Percentiles rank a stretch among this genome's conserved stretches.
Evolutionary conservation across 2,888 invertebrate species (phyloP).

Genomic region (Cephus runcator): DNA sequence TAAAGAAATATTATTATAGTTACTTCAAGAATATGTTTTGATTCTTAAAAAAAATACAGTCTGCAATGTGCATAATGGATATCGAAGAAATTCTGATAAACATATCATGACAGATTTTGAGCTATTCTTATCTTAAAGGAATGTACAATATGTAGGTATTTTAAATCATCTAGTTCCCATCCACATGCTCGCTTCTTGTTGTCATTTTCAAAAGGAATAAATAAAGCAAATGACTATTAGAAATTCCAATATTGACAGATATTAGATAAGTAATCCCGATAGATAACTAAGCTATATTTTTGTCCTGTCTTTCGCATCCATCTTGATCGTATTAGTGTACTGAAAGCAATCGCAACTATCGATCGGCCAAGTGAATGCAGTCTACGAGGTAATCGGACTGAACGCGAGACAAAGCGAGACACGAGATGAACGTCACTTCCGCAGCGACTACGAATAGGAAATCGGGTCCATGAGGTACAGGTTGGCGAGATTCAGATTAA

Average conservation of each 20-base stretch:
- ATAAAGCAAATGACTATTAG: neutral
- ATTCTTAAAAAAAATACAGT: neutral
- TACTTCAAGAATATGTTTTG: neutral
- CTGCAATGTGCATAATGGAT: neutral
- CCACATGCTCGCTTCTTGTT: neutral
- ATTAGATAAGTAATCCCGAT: neutral
- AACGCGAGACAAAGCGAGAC: neutral
- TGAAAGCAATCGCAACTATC: neutral
- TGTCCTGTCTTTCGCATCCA: neutral
- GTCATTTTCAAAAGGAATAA: neutral
- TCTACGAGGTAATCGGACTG: neutral
- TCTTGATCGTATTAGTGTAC: neutral
- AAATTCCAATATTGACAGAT: neutral
- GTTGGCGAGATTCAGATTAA: neutral
- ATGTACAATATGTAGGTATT: neutral
- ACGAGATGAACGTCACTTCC: neutral
- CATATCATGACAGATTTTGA: neutral
- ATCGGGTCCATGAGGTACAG: neutral
- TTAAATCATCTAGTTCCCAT: neutral
- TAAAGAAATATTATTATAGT: neutral
- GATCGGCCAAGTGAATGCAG: neutral
- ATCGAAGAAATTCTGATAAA: neutral
- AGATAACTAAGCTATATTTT: neutral
- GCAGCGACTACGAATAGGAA: neutral
- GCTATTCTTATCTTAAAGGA: neutral